A percentile compares a stretch with the other conserved stretches of the same genome.
These are phyloP conservation scores for Cinara cedri DNA, from an alignment of 2,888 invertebrate genomes.

Conservation along the genomic window DNA sequence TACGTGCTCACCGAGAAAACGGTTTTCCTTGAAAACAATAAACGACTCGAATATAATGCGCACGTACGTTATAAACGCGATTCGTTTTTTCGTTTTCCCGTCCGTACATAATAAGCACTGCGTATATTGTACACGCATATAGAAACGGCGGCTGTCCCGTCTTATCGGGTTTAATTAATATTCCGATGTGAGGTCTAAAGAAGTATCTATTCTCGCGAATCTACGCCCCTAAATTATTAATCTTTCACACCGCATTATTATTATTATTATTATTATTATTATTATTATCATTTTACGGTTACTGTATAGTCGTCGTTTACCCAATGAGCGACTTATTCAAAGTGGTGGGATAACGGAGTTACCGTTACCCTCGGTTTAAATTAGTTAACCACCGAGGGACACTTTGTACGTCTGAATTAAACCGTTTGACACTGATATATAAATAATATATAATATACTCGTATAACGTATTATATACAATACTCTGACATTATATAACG, in stretches of 20 bases:
- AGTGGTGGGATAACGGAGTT: constrained; percentile 22
- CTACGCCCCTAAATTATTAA: neutral
- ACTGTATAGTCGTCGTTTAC: neutral
- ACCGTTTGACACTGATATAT: constrained; percentile 16
- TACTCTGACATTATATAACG: no score
- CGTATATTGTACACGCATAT: neutral
- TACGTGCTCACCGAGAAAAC: no score
- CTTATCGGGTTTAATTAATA: constrained; percentile 2
- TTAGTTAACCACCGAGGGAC: constrained; percentile 38
- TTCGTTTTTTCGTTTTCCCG: no score
- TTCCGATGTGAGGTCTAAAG: neutral
- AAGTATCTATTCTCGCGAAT: neutral
- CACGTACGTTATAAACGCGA: neutral
- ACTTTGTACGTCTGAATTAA: constrained; percentile 30
- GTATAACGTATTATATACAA: no score
- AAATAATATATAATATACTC: neutral
- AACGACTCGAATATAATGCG: neutral
- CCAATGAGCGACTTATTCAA: constrained; percentile 25
- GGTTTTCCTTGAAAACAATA: constrained; percentile 4
- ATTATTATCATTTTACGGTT: constrained; percentile 2
- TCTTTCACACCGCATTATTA: neutral
- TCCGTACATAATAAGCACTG: no score
- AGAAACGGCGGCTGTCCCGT: neutral
- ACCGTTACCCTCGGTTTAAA: constrained; percentile 32
- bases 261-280: neutral